Evolutionary conservation across 2,797 vertebrate species (phyloP), one percentile per base, ranked within the genome.

Genomic region (Falco berigora): DNA sequence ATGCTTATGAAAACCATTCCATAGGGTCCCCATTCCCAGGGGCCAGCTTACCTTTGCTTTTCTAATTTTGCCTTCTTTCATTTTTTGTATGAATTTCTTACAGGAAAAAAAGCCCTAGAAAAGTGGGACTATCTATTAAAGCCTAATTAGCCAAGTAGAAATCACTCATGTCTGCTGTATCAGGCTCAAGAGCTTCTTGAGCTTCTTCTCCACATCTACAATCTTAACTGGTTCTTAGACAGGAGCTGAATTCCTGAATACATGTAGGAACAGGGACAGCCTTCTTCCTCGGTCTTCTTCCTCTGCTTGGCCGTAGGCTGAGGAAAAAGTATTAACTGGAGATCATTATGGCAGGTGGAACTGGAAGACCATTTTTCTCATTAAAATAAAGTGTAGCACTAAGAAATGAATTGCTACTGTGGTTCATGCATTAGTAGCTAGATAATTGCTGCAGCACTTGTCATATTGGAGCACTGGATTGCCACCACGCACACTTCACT

Each of bases 391-490:
- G 30, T 14, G 28, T 28, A 85, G 36, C 34, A 27, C 36, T 62
- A 44, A 75, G 68, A 83, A 72, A 66, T 77, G 1, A 88, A 52
- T 74, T 91, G 61, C 59, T 71, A 2, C 34, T 20, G 9, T 34
- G 40, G 30, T 82, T 95, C 53, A 8, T 17, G 38, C 27, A 5
- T 42, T 87, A 74, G 53, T 19, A 78, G 61, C 53, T 52, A 9
- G 53, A 11, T 92, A 95, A 95, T 75, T 92, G 86, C 94, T 81
- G 75, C 73, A 92, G 72, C 80, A 81, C 84, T 92, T 86, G 86
- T 69, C 17, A 4, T 34, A 76, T 40, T 9, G 2, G 44, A 88
- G 71, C 47, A 4, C 4, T 53, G 69, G 72, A 86, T 89, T 97
- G 85, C 30, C 59, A 50, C 34, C 3, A 3, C 2, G 6, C 47